Evolutionary conservation across 2,113 vertebrate species (phyloP), one percentile per base, ranked within the genome.

Genomic region (Trematomus loennbergii): DNA sequence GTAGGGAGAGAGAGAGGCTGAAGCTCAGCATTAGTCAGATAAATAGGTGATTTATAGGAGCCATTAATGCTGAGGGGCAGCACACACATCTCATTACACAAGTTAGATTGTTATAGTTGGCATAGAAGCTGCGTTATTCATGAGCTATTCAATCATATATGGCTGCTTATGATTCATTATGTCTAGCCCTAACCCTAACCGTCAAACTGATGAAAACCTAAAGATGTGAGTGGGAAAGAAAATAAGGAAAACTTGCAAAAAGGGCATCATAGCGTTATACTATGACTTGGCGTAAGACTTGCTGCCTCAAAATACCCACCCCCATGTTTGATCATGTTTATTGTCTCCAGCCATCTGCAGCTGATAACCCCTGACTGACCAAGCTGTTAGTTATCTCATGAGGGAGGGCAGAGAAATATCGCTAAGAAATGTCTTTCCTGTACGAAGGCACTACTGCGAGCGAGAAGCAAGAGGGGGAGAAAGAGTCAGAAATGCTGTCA

Each of bases 321-420:
- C 73, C 86, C 86, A 61, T 91, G 91, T 94, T 93, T 92, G 85
- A 93, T 91, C 88, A 61, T 91, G 92, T 92, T 93, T 90, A 94
- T 92, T 93, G 91, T 94, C 93, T 92, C 72, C 91, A 93, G 81
- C 91, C 92, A 93, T 94, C 93, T 94, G 94, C 92, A 78, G 83
- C 89, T 75, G 91, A 94, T 92, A 93, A 90, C 90, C 91, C 90
- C 89, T 89, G 92, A 93, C 91, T 87, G 79, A 91, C 89, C 93
- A 94, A 92, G 91, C 94, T 94, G 93, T 89, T 87, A 66, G 65
- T 79, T 72, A 67, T 86, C 79, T 75, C 81, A 73, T 11, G 75
- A 84, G 88, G 78, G 76, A 88, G 76, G 40, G 67, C 12, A 50
- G 87, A 81, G 86, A 85, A 82, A 92, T 78, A 86, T 78, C 83